Evolutionary conservation across 2,113 vertebrate genomes (phyloP).

Genomic region (Coryphaenoides rupestris): DNA sequence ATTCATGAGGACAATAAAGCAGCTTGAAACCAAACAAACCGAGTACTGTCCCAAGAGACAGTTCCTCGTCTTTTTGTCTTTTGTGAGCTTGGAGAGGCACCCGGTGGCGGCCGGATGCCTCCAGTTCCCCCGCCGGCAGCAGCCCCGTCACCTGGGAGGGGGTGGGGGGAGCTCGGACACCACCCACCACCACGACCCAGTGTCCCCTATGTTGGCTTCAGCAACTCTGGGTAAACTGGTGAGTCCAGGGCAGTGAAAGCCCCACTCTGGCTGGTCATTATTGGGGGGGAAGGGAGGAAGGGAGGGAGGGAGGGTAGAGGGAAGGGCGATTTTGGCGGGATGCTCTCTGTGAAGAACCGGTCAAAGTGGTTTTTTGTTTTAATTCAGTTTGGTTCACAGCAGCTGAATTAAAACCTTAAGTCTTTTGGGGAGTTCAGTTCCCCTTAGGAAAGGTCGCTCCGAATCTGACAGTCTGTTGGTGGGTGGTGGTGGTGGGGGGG

Average conservation of each 20-base stretch:
- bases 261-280: background rate
- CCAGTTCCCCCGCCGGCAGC: slow-evolving; percentile 9
- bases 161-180: background rate
- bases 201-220: background rate
- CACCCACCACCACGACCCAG: background rate
- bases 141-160: background rate
- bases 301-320: no score
- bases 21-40: slow-evolving; percentile 40
- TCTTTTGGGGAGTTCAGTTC: slow-evolving; percentile 19
- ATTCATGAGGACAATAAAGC: slow-evolving; percentile 60
- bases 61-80: slow-evolving; percentile 42
- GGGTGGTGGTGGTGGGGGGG: slow-evolving; percentile 1
- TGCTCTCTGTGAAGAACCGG: no score
- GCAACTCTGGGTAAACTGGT: background rate
- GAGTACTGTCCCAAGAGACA: slow-evolving; percentile 27
- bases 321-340: no score
- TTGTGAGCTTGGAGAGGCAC: slow-evolving; percentile 50
- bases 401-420: slow-evolving; percentile 32
- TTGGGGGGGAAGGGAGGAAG: no score
- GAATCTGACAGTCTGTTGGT: slow-evolving; percentile 25
- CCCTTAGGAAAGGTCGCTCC: slow-evolving; percentile 11
- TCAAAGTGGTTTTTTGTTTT: slow-evolving; percentile 15
- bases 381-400: slow-evolving; percentile 26
- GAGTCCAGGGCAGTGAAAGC: no score
- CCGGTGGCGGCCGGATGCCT: slow-evolving; percentile 26